These are phyloP conservation scores for Lophotriccus pileatus DNA, from an alignment of 2,797 vertebrate species.

Conservation along the genomic window DNA sequence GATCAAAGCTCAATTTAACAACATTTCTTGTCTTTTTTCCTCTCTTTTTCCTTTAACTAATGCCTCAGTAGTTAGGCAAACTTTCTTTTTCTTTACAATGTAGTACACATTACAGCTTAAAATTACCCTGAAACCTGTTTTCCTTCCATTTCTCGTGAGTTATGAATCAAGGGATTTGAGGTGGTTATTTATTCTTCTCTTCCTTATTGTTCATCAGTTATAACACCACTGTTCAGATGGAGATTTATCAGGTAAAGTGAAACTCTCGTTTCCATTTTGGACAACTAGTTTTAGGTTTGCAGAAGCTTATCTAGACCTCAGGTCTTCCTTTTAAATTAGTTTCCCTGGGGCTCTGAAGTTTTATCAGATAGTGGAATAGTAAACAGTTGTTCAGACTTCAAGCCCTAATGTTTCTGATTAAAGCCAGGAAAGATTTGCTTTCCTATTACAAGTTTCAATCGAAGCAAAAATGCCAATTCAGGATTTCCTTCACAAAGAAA, in stretches of 20 bases:
- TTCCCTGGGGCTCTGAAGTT: neutral
- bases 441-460: neutral
- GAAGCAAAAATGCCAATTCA: slow-evolving; percentile 17
- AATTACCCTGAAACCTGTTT: neutral
- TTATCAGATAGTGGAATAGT: slow-evolving; percentile 37
- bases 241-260: neutral
- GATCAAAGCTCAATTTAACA: neutral
- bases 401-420: slow-evolving; percentile 43
- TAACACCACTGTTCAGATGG: neutral
- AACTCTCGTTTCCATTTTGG: neutral
- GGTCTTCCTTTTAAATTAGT: slow-evolving; percentile 35
- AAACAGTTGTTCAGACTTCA: slow-evolving; percentile 34
- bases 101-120: neutral
- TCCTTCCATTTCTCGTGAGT: neutral
- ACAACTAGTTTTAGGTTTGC: slow-evolving; percentile 4
- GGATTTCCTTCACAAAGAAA: neutral
- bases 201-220: slow-evolving; percentile 28
- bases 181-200: neutral
- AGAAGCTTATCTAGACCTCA: neutral
- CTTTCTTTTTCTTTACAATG: neutral
- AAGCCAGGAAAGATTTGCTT: neutral
- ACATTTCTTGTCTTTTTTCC: neutral
- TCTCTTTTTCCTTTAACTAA: neutral
- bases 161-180: neutral
- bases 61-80: neutral